These are phyloP conservation scores for Catharus ustulatus DNA, from an alignment of 2,797 vertebrate genomes.

Conservation along the genomic window DNA sequence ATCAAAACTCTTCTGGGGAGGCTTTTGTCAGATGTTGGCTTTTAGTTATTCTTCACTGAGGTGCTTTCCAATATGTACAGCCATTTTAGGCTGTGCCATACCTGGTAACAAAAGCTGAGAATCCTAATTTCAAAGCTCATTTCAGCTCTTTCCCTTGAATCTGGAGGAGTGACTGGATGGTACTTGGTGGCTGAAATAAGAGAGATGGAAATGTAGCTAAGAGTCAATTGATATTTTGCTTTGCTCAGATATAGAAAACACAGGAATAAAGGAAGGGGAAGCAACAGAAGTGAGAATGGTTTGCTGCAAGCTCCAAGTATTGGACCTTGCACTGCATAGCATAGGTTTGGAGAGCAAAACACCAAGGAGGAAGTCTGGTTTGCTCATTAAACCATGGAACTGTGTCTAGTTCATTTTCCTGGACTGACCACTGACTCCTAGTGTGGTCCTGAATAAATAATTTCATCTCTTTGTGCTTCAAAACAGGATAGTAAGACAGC, in stretches of 20 bases:
- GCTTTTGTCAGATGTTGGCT: conserved; percentile 8
- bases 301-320: neutral
- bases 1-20: neutral
- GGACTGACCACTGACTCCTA: neutral
- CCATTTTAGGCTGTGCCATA: neutral
- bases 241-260: neutral
- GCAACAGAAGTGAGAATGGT: neutral
- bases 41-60: conserved; percentile 35
- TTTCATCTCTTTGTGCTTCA: conserved; percentile 1
- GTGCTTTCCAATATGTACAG: neutral
- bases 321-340: neutral
- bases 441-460: conserved; percentile 33
- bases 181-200: neutral
- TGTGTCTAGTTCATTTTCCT: conserved; percentile 13
- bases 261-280: neutral
- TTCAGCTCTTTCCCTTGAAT: neutral
- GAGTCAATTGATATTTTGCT: neutral
- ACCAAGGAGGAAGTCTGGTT: neutral
- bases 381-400: conserved; percentile 31
- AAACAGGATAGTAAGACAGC: neutral
- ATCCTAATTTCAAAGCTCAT: neutral
- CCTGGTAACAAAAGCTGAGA: neutral
- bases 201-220: neutral
- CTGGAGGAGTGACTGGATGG: neutral
- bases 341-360: neutral